phyloP scores from a whole-genome alignment of 2,888 invertebrate genomes.

The Dermolepida albohirtum region DNA sequence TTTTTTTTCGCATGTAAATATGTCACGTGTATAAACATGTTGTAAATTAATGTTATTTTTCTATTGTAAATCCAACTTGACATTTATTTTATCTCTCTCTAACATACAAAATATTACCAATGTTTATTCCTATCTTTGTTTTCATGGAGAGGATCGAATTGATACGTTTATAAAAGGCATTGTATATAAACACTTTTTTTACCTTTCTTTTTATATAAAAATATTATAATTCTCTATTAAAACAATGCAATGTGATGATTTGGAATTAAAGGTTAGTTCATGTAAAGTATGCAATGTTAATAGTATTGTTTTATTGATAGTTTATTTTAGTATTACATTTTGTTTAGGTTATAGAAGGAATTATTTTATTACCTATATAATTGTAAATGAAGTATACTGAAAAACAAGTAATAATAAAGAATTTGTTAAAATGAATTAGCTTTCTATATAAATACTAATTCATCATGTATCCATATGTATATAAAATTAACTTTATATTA shows the following conservation, averaged over 20 bases:
- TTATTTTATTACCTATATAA: constrained; percentile 23
- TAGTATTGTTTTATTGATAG: neutral
- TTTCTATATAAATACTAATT: too few relatives aligned
- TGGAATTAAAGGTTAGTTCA: constrained; percentile 51
- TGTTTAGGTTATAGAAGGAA: constrained; percentile 38
- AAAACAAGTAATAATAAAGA: neutral
- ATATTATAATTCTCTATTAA: constrained; percentile 9
- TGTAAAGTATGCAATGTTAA: constrained; percentile 1
- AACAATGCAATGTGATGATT: constrained; percentile 53
- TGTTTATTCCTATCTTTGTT: constrained; percentile 39
- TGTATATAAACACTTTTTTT: constrained; percentile 46
- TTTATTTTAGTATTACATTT: constrained; percentile 17
- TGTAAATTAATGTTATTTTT: constrained; percentile 1
- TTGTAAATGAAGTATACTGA: neutral
- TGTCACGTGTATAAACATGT: constrained; percentile 6
- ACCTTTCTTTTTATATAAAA: constrained; percentile 22
- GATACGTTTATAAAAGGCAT: constrained; percentile 44
- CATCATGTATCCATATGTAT: too few relatives aligned
- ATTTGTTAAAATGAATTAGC: too few relatives aligned
- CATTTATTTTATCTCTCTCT: constrained; percentile 45
- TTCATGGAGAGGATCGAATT: constrained; percentile 41
- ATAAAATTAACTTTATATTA: neutral
- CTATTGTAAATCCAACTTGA: constrained; percentile 46
- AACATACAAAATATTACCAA: neutral
- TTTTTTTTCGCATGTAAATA: constrained; percentile 7